phyloP scores from a whole-genome alignment of 2,113 vertebrate species.

The Oryzias curvinotus region DNA sequence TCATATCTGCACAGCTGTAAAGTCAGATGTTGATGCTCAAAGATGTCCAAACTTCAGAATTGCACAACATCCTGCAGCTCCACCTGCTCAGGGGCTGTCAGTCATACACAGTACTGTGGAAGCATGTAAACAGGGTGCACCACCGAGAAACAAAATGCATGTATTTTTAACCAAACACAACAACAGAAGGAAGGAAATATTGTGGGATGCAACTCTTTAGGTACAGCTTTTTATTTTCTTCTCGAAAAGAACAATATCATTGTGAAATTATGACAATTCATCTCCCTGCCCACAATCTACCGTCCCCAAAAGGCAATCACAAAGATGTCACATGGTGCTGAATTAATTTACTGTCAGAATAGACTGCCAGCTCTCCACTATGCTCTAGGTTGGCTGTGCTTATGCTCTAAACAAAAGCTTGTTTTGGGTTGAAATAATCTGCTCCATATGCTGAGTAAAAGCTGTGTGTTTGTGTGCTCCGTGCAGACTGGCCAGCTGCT shows the following conservation, averaged over 20 bases:
- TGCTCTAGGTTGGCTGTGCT: constrained; percentile 24
- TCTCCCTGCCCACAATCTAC: constrained; percentile 22
- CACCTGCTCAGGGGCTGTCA: constrained; percentile 49
- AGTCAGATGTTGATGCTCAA: too few species aligned
- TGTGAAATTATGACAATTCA: constrained; percentile 22
- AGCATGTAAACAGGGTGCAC: too few species aligned
- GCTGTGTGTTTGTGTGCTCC: constrained; percentile 8
- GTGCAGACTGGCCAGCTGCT: constrained; percentile 38
- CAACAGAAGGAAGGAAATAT: not conserved
- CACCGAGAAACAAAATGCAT: constrained; percentile 3
- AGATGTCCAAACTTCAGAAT: too few species aligned
- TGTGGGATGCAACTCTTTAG: not conserved
- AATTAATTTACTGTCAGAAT: constrained; percentile 41
- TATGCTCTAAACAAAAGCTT: constrained; percentile 52
- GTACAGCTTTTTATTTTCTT: not conserved
- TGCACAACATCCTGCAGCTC: too few species aligned
- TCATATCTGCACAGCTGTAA: too few species aligned
- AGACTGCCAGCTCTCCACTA: constrained; percentile 23
- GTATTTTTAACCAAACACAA: constrained; percentile 7
- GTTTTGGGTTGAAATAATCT: constrained; percentile 53
- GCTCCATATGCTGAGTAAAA: constrained; percentile 46
- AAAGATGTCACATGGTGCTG: constrained; percentile 7
- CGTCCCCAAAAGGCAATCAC: constrained; percentile 7
- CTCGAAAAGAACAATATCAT: constrained; percentile 1
- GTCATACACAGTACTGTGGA: not conserved